These are phyloP conservation scores for Tethea ocularis DNA, from an alignment of 2,888 invertebrate genomes.

Conservation along the genomic window DNA sequence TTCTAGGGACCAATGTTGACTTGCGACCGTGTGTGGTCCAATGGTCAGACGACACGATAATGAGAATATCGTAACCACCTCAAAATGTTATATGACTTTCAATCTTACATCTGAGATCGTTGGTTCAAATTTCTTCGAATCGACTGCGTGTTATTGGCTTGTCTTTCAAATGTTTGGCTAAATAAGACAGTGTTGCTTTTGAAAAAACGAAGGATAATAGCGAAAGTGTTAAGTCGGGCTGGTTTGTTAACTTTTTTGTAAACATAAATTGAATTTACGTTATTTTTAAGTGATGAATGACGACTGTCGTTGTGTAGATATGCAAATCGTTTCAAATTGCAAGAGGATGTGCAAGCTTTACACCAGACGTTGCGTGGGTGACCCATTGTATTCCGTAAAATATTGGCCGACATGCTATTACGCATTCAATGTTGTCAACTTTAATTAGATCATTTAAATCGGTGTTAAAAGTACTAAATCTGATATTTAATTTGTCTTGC, in stretches of 20 bases:
- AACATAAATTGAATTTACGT: slow-evolving; percentile 57
- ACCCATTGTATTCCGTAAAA: slow-evolving; percentile 72
- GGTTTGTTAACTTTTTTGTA: slow-evolving; percentile 62
- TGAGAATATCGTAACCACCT: slow-evolving; percentile 38
- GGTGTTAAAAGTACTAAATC: slow-evolving; percentile 29
- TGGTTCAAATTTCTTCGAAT: slow-evolving; percentile 32
- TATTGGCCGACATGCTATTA: slow-evolving; percentile 62
- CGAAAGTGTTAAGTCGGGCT: slow-evolving; percentile 75
- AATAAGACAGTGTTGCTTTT: slow-evolving; percentile 69
- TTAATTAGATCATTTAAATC: slow-evolving; percentile 61
- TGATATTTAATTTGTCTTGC: slow-evolving; percentile 9
- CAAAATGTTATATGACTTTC: slow-evolving; percentile 32
- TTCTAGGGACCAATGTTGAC: slow-evolving; percentile 77
- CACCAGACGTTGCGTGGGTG: slow-evolving; percentile 77
- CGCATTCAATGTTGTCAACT: slow-evolving; percentile 56
- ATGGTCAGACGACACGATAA: slow-evolving; percentile 36
- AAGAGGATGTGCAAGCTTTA: slow-evolving; percentile 60
- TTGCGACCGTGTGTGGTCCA: slow-evolving; percentile 80
- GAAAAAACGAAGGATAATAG: slow-evolving; percentile 67
- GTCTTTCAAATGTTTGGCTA: slow-evolving; percentile 49
- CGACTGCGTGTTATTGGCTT: slow-evolving; percentile 23
- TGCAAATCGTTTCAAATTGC: slow-evolving; percentile 75
- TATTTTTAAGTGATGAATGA: slow-evolving; percentile 50
- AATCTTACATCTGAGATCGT: slow-evolving; percentile 39
- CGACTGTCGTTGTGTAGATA: slow-evolving; percentile 47